phyloP scores from a whole-genome alignment of 92 coral and sea anemone genomes.

The Pocillopora grandis region DNA sequence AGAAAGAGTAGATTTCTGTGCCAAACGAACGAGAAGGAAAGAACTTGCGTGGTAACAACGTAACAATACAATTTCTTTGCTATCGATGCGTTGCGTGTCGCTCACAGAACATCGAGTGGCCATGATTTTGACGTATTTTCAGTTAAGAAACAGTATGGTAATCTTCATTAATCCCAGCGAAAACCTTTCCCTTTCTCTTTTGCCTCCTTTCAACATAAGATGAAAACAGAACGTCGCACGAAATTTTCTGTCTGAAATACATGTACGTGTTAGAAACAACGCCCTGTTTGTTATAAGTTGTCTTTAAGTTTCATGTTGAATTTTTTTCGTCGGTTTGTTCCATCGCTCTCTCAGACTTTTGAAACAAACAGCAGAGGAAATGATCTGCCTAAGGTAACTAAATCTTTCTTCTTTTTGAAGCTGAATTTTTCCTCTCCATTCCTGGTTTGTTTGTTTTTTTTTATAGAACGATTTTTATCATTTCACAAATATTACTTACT shows the following conservation, averaged over 20 bases:
- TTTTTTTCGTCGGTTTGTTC: constrained; percentile 7
- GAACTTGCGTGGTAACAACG: background rate
- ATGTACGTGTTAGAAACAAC: constrained; percentile 39
- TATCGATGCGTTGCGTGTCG: constrained; percentile 17
- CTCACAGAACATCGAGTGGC: background rate
- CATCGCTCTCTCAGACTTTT: background rate
- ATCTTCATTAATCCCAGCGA: background rate
- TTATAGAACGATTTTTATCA: background rate
- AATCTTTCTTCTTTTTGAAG: background rate
- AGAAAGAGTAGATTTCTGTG: background rate
- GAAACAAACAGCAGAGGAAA: background rate
- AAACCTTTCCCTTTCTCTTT: background rate
- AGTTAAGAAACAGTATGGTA: background rate
- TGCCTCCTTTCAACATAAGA: background rate
- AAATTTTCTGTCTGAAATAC: constrained; percentile 32
- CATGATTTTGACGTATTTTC: background rate
- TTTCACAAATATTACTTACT: background rate
- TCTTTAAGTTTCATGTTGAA: background rate
- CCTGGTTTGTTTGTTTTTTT: background rate
- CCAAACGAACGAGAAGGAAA: background rate
- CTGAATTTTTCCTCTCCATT: background rate
- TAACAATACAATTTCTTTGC: background rate
- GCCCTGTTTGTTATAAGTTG: constrained; percentile 38
- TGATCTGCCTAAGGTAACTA: constrained; percentile 19
- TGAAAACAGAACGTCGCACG: background rate